Evolutionary conservation across 2,797 vertebrate species (phyloP).

Genomic region (Taenioides sp.): DNA sequence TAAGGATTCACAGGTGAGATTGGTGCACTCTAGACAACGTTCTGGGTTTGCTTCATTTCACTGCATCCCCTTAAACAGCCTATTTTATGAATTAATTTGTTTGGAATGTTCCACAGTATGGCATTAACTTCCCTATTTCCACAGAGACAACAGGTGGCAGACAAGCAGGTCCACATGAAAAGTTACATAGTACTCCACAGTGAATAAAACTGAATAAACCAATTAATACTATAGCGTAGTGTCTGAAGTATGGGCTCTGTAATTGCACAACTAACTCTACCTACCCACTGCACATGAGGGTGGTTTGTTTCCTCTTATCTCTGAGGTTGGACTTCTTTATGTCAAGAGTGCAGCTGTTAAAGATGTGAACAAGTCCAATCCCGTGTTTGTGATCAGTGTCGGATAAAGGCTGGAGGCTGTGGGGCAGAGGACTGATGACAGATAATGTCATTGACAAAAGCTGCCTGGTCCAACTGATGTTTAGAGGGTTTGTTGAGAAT

Average conservation of each 20-base stretch:
- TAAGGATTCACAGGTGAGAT: too few species aligned
- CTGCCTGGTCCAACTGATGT: background rate
- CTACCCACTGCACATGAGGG: background rate
- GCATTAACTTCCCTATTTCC: too few species aligned
- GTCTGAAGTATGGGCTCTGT: background rate
- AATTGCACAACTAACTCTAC: background rate
- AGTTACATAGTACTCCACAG: too few species aligned
- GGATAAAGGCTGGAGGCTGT: constrained; percentile 29
- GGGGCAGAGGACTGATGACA: background rate
- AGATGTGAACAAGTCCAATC: constrained; percentile 11
- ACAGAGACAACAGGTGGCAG: too few species aligned
- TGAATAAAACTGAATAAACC: too few species aligned
- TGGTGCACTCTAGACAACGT: too few species aligned
- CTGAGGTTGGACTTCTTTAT: background rate
- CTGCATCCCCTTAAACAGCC: too few species aligned
- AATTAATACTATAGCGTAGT: too few species aligned
- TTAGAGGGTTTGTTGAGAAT: background rate
- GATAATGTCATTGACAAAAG: constrained; percentile 1
- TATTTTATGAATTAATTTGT: too few species aligned
- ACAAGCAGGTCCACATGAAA: too few species aligned
- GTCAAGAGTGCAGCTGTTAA: constrained; percentile 14
- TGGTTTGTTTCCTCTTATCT: background rate
- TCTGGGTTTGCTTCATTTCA: too few species aligned
- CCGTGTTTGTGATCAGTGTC: constrained; percentile 26
- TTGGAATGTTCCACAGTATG: too few species aligned